These are phyloP conservation scores for Nephotettix cincticeps DNA, from an alignment of 1,140 invertebrate genomes.

Conservation along the genomic window DNA sequence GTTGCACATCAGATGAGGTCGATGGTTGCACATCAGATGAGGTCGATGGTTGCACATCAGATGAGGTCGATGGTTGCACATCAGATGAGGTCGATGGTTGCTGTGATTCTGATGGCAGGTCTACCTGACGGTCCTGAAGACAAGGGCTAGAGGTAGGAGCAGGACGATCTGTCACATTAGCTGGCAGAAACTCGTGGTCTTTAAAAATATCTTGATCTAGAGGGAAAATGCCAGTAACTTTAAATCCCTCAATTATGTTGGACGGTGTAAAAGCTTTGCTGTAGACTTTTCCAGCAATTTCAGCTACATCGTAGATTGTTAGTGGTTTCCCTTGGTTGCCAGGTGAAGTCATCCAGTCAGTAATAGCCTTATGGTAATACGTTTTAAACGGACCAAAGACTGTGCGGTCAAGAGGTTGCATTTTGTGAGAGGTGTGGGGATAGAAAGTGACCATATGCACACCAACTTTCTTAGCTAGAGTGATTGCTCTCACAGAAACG, in stretches of 20 bases:
- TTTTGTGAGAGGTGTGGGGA: constrained; percentile 40
- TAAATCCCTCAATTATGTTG: constrained; percentile 45
- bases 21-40: not conserved
- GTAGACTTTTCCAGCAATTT: constrained; percentile 26
- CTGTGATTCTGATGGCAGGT: too few species aligned
- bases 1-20: not conserved
- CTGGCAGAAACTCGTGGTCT: constrained; percentile 45
- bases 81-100: too few species aligned
- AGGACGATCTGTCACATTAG: not conserved
- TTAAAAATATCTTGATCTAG: constrained; percentile 47
- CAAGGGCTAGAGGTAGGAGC: not conserved
- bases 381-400: constrained; percentile 35
- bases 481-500: constrained; percentile 37
- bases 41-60: too few species aligned
- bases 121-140: too few species aligned
- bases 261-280: constrained; percentile 42
- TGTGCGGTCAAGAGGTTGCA: constrained; percentile 47
- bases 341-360: constrained; percentile 38
- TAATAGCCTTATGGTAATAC: constrained; percentile 20
- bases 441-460: constrained; percentile 41
- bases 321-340: constrained; percentile 32
- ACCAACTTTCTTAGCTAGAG: constrained; percentile 37
- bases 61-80: too few species aligned
- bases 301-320: constrained; percentile 32
- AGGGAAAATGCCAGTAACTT: constrained; percentile 47